These are phyloP conservation scores for Hemithea aestivaria DNA, from an alignment of 2,888 invertebrate species.

Conservation along the genomic window DNA sequence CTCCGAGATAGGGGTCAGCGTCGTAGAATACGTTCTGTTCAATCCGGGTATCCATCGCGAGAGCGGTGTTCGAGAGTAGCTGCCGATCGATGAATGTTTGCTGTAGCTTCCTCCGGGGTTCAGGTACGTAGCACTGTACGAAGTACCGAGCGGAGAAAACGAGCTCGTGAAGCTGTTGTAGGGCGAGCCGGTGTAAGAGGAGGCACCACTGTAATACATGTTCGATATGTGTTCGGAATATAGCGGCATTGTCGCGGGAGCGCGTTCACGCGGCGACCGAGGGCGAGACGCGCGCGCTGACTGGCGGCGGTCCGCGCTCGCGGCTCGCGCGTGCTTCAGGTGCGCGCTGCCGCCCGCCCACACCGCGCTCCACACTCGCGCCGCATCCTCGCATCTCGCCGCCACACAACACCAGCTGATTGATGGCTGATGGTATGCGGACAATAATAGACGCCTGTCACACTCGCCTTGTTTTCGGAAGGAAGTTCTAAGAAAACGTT, in stretches of 20 bases:
- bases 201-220: constrained; percentile 73
- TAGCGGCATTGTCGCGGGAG: constrained; percentile 78
- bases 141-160: constrained; percentile 53
- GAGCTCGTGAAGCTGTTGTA: constrained; percentile 66
- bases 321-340: constrained; percentile 27
- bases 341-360: constrained; percentile 32
- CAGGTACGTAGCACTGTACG: constrained; percentile 73
- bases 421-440: constrained; percentile 65
- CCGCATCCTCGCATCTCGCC: constrained; percentile 21
- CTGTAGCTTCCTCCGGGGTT: constrained; percentile 70
- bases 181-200: constrained; percentile 70
- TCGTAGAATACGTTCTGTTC: constrained; percentile 82
- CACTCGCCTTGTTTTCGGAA: constrained; percentile 44
- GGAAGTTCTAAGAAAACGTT: constrained; percentile 32
- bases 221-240: constrained; percentile 83
- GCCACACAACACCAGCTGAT: constrained; percentile 54
- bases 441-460: constrained; percentile 58
- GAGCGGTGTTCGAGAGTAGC: constrained; percentile 76
- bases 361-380: constrained; percentile 28
- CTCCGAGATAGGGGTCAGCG: constrained; percentile 84
- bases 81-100: constrained; percentile 71
- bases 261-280: constrained; percentile 41
- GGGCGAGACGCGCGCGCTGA: constrained; percentile 52
- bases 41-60: constrained; percentile 61
- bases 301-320: constrained; percentile 49